Conservation (phyloP, 2,888 invertebrate genomes). For the Eupeodes latifasciatus region DNA sequence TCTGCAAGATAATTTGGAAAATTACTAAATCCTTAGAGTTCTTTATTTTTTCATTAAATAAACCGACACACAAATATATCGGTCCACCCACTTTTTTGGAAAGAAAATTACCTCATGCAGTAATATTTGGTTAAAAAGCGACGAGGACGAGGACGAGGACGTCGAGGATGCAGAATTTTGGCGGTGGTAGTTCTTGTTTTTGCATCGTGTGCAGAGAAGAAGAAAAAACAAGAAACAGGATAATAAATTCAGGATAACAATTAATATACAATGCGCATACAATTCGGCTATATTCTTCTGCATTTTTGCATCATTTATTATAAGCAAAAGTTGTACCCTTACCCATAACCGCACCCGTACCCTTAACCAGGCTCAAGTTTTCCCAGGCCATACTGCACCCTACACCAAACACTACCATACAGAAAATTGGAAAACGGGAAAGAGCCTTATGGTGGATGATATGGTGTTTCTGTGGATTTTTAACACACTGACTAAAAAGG, state of each 20-base stretch:
- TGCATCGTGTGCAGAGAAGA: too few species aligned
- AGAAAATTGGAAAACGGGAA: background rate
- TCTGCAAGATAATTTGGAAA: conserved; percentile 71
- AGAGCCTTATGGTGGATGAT: conserved; percentile 12
- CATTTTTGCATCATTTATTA: conserved; percentile 74
- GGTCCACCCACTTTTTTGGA: conserved; percentile 30
- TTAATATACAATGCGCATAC: conserved; percentile 74
- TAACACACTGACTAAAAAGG: conserved; percentile 47
- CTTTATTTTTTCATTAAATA: background rate
- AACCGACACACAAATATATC: conserved; percentile 7
- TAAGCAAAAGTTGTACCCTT: conserved; percentile 33
- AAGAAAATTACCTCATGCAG: conserved; percentile 68
- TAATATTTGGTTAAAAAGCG: conserved; percentile 34
- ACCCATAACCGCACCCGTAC: background rate
- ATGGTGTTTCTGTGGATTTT: conserved; percentile 22
- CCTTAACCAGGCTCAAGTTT: background rate
- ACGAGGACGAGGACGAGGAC: background rate
- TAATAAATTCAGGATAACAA: conserved; percentile 73
- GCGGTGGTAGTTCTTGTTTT: conserved; percentile 45
- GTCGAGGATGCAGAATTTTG: background rate
- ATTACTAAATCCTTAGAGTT: conserved; percentile 66
- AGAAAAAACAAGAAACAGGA: conserved; percentile 46
- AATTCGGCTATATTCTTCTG: conserved; percentile 55
- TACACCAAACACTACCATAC: too few species aligned
- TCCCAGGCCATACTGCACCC: too few species aligned